Evolutionary conservation across 1,140 invertebrate species (phyloP), one percentile per base, ranked within the genome.

Genomic region (Penaeus vannamei): DNA sequence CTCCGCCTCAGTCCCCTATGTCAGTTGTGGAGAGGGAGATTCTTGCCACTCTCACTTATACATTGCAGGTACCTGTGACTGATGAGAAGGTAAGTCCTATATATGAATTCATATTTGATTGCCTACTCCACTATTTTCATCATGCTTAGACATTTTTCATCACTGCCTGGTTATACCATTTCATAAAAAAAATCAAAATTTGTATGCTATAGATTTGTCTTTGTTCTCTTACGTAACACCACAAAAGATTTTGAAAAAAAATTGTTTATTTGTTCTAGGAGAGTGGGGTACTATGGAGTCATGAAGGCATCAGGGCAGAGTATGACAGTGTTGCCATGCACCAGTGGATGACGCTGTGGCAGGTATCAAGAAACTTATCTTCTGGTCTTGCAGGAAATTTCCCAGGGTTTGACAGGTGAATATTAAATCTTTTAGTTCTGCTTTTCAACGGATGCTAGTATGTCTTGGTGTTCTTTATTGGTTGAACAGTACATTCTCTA

Each of bases 301-400:
- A 86, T 84, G 86, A 86, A 32, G 86, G 84, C 22, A 89, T 89
- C 14, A 26, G 62, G 23, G 64, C 42, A 64, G 87, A 77, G 59
- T 86, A 85, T 89, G 87, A 91, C 87, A 77, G 90, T 89, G 94
- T 95, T 87, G 95, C 96, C 32, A 96, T 96, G 89, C 95, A 96
- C 91, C 95, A 95, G 91, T 97, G 97, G 92, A 94, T 96, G 29
- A 93, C 96, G 3, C 93, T 97, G 1, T 97, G 96, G 96, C 96
- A 97, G 92, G 93, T 97, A 42, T 96, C 96, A 17, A 92, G 97
- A 89, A 96, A 97, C 92, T 93, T 95, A 60, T 92, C 94, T 92
- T 64, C 60, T 12, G 81, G 81, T 22, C 92, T 94, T 91, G 92
- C 94, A 92, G 91, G 92, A 94, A 92, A 84, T 94, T 94, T 91